Conservation (phyloP, 2,888 invertebrate species). For the Iselma pallidipennis region DNA sequence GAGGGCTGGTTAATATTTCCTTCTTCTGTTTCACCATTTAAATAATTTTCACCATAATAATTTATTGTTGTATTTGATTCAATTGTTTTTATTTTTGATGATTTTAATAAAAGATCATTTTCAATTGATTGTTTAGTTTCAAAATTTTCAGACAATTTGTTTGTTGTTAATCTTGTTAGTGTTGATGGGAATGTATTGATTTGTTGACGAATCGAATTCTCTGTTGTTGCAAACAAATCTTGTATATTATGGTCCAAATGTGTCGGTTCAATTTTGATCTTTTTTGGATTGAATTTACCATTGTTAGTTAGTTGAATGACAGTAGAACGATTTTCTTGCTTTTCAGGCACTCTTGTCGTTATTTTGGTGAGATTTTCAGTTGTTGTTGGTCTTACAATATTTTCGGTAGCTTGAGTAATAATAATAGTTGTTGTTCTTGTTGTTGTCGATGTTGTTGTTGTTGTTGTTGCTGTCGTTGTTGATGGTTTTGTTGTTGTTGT, state of each 20-base stretch:
- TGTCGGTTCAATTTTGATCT: not conserved
- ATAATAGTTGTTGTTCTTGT: no score
- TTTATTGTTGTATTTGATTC: not conserved
- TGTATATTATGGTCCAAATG: not conserved
- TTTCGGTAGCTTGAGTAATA: no score
- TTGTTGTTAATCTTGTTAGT: not conserved
- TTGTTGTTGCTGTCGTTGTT: not conserved
- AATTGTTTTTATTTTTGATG: not conserved
- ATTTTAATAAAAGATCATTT: not conserved
- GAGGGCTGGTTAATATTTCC: constrained; percentile 13
- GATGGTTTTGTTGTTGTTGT: not conserved
- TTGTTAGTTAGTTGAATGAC: not conserved
- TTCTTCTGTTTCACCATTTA: constrained; percentile 11
- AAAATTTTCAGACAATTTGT: not conserved
- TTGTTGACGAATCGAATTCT: not conserved
- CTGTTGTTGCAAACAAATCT: not conserved
- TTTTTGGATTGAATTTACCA: not conserved
- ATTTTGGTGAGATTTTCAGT: not conserved
- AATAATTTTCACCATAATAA: constrained; percentile 15
- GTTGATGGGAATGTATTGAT: not conserved
- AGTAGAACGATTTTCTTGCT: not conserved
- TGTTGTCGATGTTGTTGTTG: no score
- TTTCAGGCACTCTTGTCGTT: not conserved
- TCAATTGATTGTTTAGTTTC: not conserved
- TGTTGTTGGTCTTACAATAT: not conserved